phyloP scores from a whole-genome alignment of 2,797 vertebrate genomes.

The Poliocrania exsul region DNA sequence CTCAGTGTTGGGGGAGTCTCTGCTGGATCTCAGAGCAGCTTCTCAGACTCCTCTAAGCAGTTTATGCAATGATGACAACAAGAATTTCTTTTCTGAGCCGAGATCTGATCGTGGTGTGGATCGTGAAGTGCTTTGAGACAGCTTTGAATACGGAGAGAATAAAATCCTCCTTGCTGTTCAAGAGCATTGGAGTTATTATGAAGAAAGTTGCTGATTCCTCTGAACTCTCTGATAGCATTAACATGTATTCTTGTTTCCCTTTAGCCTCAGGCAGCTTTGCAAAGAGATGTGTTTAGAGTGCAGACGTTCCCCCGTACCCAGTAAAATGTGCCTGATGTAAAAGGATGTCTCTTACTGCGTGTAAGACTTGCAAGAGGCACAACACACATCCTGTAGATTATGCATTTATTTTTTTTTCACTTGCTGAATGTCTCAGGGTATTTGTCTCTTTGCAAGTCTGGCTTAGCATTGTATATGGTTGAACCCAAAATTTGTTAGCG shows the following conservation, averaged over 20 bases:
- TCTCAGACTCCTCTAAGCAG: neutral
- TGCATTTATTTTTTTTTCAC: neutral
- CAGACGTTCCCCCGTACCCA: neutral
- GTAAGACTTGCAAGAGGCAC: conserved; percentile 4
- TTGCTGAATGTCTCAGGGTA: conserved; percentile 4
- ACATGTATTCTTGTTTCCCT: conserved; percentile 32
- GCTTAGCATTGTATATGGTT: neutral
- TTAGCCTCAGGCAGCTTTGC: conserved; percentile 46
- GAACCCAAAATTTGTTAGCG: conserved; percentile 20
- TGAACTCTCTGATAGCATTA: conserved; percentile 46
- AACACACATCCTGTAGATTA: conserved; percentile 5
- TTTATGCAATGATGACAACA: neutral
- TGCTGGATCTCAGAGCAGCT: neutral
- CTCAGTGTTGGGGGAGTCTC: accelerated
- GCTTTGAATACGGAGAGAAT: conserved; percentile 23
- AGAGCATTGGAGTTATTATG: conserved; percentile 12
- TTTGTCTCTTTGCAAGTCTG: conserved; percentile 9
- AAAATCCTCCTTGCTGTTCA: neutral
- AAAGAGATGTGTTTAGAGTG: conserved; percentile 15
- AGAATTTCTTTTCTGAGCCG: neutral
- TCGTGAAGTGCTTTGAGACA: conserved; percentile 21
- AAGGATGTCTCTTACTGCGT: conserved; percentile 8
- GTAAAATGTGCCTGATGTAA: conserved; percentile 2
- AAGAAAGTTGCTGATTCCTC: conserved; percentile 51
- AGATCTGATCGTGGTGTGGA: neutral